Evolutionary conservation across 2,888 invertebrate genomes (phyloP).

Genomic region (Apamea epomidion): DNA sequence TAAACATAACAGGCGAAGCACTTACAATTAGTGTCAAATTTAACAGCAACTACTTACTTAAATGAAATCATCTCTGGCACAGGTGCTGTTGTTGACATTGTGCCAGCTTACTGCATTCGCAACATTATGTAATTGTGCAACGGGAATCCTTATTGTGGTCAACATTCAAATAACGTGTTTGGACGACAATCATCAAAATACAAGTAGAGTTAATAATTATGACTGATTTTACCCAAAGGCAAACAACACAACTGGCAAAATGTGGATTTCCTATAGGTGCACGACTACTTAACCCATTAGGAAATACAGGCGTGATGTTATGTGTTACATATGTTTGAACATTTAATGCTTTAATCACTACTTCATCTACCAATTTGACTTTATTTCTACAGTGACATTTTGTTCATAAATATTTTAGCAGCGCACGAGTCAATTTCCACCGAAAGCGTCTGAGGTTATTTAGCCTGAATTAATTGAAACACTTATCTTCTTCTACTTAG

Average conservation of each 20-base stretch:
- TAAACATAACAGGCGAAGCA: not conserved
- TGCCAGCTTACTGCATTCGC: slow-evolving; percentile 22
- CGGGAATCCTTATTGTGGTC: not conserved
- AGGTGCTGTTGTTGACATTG: slow-evolving; percentile 28
- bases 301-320: not conserved
- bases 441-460: not conserved
- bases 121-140: not conserved
- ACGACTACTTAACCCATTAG: not conserved
- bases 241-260: not conserved
- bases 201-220: not conserved
- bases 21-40: slow-evolving; percentile 26
- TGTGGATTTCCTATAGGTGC: not conserved
- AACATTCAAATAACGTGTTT: too few species aligned
- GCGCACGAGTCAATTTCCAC: too few species aligned
- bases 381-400: not conserved
- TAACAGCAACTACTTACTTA: slow-evolving; percentile 20
- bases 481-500: not conserved
- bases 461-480: too few species aligned
- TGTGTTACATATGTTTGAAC: not conserved
- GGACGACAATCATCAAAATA: not conserved
- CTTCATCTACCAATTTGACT: not conserved
- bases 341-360: not conserved
- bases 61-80: slow-evolving; percentile 28
- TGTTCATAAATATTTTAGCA: not conserved
- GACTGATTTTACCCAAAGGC: not conserved